These are phyloP conservation scores for Oithona nana DNA, from an alignment of 2,888 invertebrate genomes.

Conservation along the genomic window DNA sequence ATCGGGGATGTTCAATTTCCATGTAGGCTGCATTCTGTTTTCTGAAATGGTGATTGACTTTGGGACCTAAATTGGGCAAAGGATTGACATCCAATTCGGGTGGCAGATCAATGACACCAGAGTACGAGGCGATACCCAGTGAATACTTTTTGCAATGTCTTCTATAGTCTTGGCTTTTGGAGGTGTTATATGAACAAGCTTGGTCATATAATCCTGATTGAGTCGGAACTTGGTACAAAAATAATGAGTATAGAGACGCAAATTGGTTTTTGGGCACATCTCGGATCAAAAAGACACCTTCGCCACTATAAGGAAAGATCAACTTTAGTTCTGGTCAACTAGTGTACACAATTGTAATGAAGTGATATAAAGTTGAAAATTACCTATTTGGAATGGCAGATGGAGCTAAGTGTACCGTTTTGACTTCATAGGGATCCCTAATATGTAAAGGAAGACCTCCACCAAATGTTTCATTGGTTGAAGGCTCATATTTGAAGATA, in stretches of 20 bases:
- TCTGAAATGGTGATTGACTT: constrained; percentile 2
- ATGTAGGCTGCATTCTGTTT: background rate
- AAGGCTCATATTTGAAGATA: background rate
- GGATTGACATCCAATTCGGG: background rate
- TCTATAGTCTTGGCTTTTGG: background rate
- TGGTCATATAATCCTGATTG: background rate
- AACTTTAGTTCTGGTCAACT: no score
- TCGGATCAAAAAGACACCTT: no score
- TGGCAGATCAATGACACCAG: background rate
- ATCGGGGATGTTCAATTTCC: constrained; percentile 2
- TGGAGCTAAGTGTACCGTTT: no score
- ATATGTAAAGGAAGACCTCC: no score
- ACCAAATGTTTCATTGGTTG: constrained; percentile 3
- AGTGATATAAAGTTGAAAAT: no score
- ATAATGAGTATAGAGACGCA: no score
- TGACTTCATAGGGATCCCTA: no score
- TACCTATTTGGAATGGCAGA: no score
- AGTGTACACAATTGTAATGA: no score
- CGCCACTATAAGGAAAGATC: no score
- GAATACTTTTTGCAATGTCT: constrained; percentile 7
- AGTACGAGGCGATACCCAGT: background rate
- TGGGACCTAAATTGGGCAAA: background rate
- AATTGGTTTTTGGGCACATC: no score
- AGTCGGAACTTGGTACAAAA: no score
- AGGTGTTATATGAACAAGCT: background rate